Evolutionary conservation across 2,797 vertebrate genomes (phyloP).

Genomic region (Tragopan temminckii): DNA sequence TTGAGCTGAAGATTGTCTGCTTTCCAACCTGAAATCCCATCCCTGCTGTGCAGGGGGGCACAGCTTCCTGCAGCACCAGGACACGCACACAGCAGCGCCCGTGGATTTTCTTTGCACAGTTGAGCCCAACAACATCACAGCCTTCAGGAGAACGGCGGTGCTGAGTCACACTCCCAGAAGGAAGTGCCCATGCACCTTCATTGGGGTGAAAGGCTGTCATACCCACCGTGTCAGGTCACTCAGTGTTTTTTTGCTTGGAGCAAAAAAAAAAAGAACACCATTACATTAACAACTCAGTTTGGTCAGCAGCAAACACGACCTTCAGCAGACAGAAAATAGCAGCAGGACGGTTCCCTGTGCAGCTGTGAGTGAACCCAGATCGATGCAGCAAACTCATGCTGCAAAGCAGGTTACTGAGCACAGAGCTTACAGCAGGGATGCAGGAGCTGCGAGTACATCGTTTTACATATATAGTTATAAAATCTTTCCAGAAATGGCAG

Average conservation of each 20-base stretch:
- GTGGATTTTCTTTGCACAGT: neutral
- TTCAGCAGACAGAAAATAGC: neutral
- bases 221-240: neutral
- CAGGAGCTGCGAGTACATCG: fast-evolving
- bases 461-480: neutral
- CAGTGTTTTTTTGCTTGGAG: neutral
- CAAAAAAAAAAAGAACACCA: neutral
- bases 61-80: fast-evolving
- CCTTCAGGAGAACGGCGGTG: neutral
- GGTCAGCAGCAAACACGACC: neutral
- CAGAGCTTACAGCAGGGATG: neutral
- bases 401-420: neutral
- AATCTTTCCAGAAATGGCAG: neutral
- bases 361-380: neutral
- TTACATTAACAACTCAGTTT: neutral
- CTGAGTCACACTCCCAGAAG: constrained; percentile 7
- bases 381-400: fast-evolving
- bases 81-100: fast-evolving
- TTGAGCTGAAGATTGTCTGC: neutral
- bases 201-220: fast-evolving
- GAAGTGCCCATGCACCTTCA: fast-evolving
- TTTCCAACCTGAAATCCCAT: neutral
- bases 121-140: neutral
- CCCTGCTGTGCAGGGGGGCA: neutral
- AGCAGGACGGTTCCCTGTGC: fast-evolving